Percentiles rank a stretch among this genome's conserved stretches.
Conservation (phyloP, 2,797 vertebrate species). For the Echeneis naucrates region DNA sequence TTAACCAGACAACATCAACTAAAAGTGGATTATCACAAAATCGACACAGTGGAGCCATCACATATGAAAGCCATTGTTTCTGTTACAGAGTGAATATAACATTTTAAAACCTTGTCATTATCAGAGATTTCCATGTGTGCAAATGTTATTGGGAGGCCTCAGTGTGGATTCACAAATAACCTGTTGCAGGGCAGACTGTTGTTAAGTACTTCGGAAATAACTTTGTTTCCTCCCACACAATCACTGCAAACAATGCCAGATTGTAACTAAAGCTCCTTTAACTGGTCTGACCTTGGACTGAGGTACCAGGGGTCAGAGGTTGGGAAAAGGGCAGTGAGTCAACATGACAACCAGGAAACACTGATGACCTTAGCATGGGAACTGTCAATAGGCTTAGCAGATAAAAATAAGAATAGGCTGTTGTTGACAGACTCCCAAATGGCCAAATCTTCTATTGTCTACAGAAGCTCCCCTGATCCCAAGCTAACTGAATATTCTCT, state of each 20-base stretch:
- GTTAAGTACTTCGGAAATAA: constrained; percentile 37
- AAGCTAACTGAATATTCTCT: neutral
- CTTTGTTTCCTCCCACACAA: constrained; percentile 33
- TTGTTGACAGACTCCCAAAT: neutral
- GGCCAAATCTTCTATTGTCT: neutral
- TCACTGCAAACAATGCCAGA: neutral
- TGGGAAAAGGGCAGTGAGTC: constrained; percentile 12
- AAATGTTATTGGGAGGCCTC: neutral
- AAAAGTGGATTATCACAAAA: neutral
- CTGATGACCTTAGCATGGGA: constrained; percentile 12
- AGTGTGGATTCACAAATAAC: constrained; percentile 16
- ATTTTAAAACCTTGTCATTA: neutral
- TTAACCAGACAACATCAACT: constrained; percentile 3
- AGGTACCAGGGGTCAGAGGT: constrained; percentile 11
- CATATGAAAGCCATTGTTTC: neutral
- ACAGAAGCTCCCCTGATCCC: neutral
- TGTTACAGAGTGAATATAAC: neutral
- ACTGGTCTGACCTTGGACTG: constrained; percentile 34
- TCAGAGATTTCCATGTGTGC: neutral
- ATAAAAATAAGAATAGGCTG: constrained; percentile 19
- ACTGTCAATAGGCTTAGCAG: constrained; percentile 36
- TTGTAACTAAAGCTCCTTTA: constrained; percentile 50
- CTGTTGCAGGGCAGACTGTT: constrained; percentile 34
- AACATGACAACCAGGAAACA: constrained; percentile 24
- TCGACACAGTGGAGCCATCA: neutral